Base-by-base conservation (phyloP, 30 jellyfish, hydroid and myxozoan genomes). In the Aurelia coerulea region DNA sequence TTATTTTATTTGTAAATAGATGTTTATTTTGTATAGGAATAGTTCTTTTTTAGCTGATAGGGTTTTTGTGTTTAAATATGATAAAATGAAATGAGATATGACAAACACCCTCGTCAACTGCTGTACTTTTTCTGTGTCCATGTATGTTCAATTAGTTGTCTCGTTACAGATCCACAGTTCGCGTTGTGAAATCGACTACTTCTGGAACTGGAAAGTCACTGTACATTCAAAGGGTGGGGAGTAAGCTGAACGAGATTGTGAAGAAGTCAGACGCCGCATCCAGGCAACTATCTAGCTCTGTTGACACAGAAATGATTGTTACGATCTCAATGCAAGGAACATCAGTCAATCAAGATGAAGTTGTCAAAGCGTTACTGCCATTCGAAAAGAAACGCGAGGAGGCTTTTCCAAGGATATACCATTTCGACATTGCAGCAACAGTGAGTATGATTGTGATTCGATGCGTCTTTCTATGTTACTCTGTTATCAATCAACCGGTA, bases 201-300 rank as follows among this genome's bases (percentile, higher is more conserved):
- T 83, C 90, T 4, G 97, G 97, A 16, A 90, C 90, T 50, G 97
- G 97, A 4, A 90, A 90, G 76, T 90, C 97, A 1, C 65, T 81
- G 16, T 76, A 32, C 34, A 78, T 82, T 19, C 37, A 72, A 31
- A 46, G 81, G 34, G 53, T 58, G 31, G 94, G 94, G 11, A 76
- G 78, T 23, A 56, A 65, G 59, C 79, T 90, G 33, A 68, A 69
- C 10, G 49, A 37, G 9, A 37, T 58, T 58, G 32, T 81, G 70
- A 52, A 59, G 41, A 72, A 42, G 37, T 60, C 89, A 18, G 53
- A 62, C 19, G 51, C 53, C 16, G 69, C 81, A 10, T 15, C 60
- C 33, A 62, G 39, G 46, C 93, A 84, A 37, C 42, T 72, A 51
- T 70, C 42, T 62, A 62, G 87, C 52, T 72, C 87, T 33, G 81